phyloP scores from a whole-genome alignment of 2,113 vertebrate species.

The Oncorhynchus mykiss region DNA sequence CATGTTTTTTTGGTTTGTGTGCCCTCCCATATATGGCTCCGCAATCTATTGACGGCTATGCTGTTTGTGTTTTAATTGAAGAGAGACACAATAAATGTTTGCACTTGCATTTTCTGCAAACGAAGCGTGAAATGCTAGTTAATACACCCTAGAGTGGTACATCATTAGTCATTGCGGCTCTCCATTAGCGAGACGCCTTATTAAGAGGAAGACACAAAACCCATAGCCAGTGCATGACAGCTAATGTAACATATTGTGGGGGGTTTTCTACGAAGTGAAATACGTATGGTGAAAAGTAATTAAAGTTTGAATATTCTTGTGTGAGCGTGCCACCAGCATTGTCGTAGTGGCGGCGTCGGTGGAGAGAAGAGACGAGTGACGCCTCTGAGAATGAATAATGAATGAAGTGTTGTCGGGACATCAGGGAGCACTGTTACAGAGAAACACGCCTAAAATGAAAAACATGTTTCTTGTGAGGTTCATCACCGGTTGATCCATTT shows the following conservation, averaged over 20 bases:
- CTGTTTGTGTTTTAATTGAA: conserved; percentile 11
- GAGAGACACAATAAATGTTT: background rate
- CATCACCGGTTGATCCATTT: background rate
- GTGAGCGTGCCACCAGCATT: background rate
- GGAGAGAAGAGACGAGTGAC: conserved; percentile 3
- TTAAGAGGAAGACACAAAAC: conserved; percentile 3
- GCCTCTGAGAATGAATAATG: conserved; percentile 21
- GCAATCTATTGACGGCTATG: background rate
- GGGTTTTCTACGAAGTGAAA: conserved; percentile 16
- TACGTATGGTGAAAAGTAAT: conserved; percentile 12
- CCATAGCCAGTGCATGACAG: conserved; percentile 18
- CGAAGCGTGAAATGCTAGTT: background rate
- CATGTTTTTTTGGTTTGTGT: background rate
- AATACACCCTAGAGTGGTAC: background rate
- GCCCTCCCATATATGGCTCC: background rate
- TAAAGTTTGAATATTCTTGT: conserved; percentile 32
- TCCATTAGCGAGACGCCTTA: conserved; percentile 15
- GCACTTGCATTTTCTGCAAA: conserved; percentile 7
- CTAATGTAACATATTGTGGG: conserved; percentile 20
- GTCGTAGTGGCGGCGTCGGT: background rate
- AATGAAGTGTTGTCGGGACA: background rate
- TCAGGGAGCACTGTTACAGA: background rate
- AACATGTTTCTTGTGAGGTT: background rate
- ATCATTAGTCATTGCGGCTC: conserved; percentile 10
- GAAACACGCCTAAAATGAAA: conserved; percentile 4